Percentiles rank a stretch among this genome's conserved stretches.
Conservation (phyloP, 64 coral and sea anemone genomes). For the Montipora sp. region DNA sequence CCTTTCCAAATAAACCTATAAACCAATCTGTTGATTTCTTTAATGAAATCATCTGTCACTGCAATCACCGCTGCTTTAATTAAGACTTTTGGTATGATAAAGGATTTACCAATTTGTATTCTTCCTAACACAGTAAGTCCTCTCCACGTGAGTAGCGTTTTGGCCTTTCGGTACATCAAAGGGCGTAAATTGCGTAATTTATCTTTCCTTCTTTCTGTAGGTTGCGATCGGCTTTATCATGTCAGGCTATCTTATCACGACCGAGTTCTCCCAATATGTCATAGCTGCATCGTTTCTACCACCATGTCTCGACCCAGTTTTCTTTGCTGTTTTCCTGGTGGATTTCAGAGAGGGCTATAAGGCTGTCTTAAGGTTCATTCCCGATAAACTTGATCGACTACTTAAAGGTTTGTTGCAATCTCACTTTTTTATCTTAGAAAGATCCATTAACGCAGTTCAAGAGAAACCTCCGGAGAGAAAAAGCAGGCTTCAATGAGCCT, state of each 20-base stretch:
- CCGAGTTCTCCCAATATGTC: slow-evolving; percentile 62
- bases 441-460: not conserved
- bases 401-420: slow-evolving; percentile 25
- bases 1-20: too few species aligned
- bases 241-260: slow-evolving; percentile 64
- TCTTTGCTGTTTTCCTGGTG: slow-evolving; percentile 58
- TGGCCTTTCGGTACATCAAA: too few species aligned
- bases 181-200: too few species aligned
- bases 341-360: slow-evolving; percentile 75
- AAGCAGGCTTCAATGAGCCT: too few species aligned
- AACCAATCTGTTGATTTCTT: too few species aligned
- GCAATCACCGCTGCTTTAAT: too few species aligned
- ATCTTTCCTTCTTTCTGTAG: slow-evolving; percentile 36
- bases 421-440: not conserved
- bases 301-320: slow-evolving; percentile 65
- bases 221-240: slow-evolving; percentile 77
- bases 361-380: not conserved
- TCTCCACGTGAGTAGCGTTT: too few species aligned
- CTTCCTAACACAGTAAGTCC: too few species aligned
- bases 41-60: too few species aligned
- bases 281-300: slow-evolving; percentile 72
- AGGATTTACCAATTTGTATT: too few species aligned
- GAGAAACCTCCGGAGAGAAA: too few species aligned
- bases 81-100: too few species aligned
- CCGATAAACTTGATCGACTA: not conserved